Conservation (phyloP, 2,888 invertebrate species). For the Clunio marinus region DNA sequence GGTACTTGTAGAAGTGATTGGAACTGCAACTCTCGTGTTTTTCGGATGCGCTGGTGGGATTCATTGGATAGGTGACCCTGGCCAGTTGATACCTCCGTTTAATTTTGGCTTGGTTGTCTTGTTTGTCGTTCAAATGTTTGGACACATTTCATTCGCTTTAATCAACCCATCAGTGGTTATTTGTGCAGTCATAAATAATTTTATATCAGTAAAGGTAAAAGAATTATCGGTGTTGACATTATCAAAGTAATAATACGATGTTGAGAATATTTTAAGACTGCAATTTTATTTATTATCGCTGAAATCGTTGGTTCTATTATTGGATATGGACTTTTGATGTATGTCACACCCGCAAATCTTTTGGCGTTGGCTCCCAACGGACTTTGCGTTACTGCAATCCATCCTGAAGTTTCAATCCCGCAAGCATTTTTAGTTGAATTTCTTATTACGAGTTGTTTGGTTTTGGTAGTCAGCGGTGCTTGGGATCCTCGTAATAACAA, state of each 20-base stretch:
- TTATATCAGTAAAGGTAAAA: not conserved
- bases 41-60: not conserved
- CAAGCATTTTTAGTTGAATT: not conserved
- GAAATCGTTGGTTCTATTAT: not conserved
- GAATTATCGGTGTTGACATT: not conserved
- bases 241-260: not conserved
- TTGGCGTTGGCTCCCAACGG: not conserved
- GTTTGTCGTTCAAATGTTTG: slow-evolving; percentile 66
- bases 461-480: not conserved
- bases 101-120: slow-evolving; percentile 66
- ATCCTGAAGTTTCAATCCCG: not conserved
- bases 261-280: not conserved
- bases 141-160: slow-evolving; percentile 73
- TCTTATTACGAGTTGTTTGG: slow-evolving; percentile 51
- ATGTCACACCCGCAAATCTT: not conserved
- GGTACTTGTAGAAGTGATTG: not conserved
- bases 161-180: slow-evolving; percentile 65
- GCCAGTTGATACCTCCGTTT: slow-evolving; percentile 47
- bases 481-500: slow-evolving; percentile 55
- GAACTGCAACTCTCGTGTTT: not conserved
- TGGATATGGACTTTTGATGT: not conserved
- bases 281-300: not conserved
- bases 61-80: slow-evolving; percentile 44
- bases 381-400: not conserved
- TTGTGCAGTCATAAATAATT: not conserved